Base-by-base conservation (phyloP, 92 coral and sea anemone species). In the Micromussa lordhowensis region DNA sequence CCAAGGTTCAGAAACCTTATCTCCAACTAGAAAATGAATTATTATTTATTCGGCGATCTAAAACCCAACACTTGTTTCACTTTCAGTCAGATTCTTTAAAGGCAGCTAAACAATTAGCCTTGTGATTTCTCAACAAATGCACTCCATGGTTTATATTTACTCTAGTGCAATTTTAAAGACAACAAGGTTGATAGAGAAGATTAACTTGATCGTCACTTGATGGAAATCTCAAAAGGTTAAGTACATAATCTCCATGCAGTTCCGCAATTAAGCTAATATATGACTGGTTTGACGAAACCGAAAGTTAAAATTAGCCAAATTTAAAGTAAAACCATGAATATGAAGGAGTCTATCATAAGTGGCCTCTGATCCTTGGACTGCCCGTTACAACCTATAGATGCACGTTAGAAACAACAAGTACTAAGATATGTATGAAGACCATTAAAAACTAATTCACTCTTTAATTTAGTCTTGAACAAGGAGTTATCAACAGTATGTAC, bases 401-500 rank as follows among this genome's bases (percentile, higher is more conserved):
- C 30, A 71, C 77, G 34, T 32, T 17, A 35, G 24, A 32, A 30
- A 31, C 24, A 15, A n/a, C n/a, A 32, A 10, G 44, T 31, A 71
- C 48, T 17, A 22, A 28, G 40, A 48, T 14, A 81, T 40, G 8
- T 14, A 81, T 40, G 8, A 40, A 40, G 48, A 40, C 48, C 7
- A 40, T 40, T 28, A 35, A 24, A 44, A 9, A 17, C 19, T 16
- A 1, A 55, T 11, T 22, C 29, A 61, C 49, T 40, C 31, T 24
- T 22, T 16, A 1, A 55, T 11, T 22, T 18, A 61, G 30, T 40
- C 31, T 24, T 22, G 61, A 77, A 48, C 32, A 77, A 77, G 64
- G 32, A 22, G 10, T 10, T 69, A 32, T 24, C 44, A 36, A 30
- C 29, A 31, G 29, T 51, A 30, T 69, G 48, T 93, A 98, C 99